Percentiles rank a stretch among this genome's conserved stretches.
Evolutionary conservation across 2,888 invertebrate species (phyloP).

Genomic region (Thyatira batis): DNA sequence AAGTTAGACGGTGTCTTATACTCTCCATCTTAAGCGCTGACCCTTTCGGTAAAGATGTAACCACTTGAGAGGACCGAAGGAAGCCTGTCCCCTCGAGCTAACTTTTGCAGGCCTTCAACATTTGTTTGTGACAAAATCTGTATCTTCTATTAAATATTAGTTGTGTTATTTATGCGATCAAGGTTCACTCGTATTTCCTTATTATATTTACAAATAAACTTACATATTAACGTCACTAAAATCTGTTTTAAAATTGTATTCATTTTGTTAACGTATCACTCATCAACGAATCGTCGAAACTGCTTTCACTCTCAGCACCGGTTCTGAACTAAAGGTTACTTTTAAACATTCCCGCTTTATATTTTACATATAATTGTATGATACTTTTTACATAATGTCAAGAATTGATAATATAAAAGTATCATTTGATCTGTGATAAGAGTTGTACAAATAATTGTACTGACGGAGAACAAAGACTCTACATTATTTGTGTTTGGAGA

Average conservation of each 20-base stretch:
- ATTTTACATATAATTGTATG: not conserved
- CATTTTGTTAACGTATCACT: constrained; percentile 16
- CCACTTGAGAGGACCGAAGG: no score
- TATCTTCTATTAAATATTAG: no score
- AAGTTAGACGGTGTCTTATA: no score
- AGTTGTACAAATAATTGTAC: not conserved
- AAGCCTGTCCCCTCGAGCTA: no score
- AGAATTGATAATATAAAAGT: not conserved
- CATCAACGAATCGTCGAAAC: constrained; percentile 9
- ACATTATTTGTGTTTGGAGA: not conserved
- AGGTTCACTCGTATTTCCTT: no score
- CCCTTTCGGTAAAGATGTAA: no score
- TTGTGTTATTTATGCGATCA: no score
- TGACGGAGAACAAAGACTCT: not conserved
- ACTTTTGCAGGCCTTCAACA: no score
- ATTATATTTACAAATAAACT: constrained; percentile 22
- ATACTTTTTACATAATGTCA: not conserved
- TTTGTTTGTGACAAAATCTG: no score
- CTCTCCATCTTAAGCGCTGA: no score
- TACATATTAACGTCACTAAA: constrained; percentile 25
- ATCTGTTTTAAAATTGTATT: constrained; percentile 22
- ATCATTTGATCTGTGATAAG: not conserved
- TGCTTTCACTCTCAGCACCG: not conserved
- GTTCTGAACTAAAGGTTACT: not conserved
- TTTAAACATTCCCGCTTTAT: not conserved